Evolutionary conservation across 2,113 vertebrate species (phyloP).

Genomic region (Vicugna pacos): DNA sequence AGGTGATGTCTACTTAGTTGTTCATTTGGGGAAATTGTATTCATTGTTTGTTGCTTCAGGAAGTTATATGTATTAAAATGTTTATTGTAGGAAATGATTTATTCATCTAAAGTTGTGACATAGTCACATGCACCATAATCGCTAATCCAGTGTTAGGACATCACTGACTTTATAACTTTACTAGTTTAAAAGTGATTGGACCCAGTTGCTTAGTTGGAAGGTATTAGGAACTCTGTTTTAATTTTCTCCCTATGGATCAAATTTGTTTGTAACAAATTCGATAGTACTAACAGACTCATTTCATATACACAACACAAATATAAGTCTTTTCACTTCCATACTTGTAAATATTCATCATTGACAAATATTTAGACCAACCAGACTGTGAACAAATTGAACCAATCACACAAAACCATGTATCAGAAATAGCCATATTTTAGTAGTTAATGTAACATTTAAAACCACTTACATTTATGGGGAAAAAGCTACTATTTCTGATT

Average conservation of each 20-base stretch:
- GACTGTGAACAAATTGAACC: not conserved
- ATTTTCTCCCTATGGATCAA: not conserved
- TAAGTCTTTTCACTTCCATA: not conserved
- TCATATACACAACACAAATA: not conserved
- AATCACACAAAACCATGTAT: not conserved
- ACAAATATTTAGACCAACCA: not conserved
- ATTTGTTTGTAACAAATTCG: not conserved
- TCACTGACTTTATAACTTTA: not conserved
- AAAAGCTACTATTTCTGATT: not conserved
- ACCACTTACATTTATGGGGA: not conserved
- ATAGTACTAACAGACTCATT: not conserved
- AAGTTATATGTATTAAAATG: not conserved
- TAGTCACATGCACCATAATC: not conserved
- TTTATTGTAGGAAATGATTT: not conserved
- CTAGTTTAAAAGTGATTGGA: not conserved
- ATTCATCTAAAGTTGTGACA: not conserved
- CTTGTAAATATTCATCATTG: not conserved
- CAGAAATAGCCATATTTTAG: not conserved
- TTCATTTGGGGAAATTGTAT: not conserved
- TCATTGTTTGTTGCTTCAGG: not conserved
- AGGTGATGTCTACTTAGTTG: not conserved
- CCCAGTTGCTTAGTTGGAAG: not conserved
- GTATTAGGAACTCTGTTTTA: not conserved
- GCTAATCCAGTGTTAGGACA: not conserved
- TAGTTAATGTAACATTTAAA: not conserved